A percentile compares a stretch with the other conserved stretches of the same genome.
phyloP scores from a whole-genome alignment of 2,888 invertebrate species.

The Sphecodes monilicornis region DNA sequence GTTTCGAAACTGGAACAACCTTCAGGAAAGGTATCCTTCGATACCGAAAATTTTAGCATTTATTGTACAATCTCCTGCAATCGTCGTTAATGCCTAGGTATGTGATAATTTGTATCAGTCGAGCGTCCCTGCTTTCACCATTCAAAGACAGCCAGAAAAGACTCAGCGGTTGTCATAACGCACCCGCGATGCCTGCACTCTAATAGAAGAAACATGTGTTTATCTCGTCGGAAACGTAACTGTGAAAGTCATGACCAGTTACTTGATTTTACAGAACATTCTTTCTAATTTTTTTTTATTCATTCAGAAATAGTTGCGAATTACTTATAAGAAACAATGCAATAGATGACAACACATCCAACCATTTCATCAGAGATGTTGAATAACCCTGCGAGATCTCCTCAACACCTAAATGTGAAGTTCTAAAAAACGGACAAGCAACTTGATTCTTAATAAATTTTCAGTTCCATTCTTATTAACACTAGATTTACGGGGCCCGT shows the following conservation, averaged over 20 bases:
- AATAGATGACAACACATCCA: neutral
- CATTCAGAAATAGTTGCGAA: neutral
- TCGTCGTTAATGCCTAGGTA: neutral
- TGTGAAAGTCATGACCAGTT: neutral
- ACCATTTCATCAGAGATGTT: neutral
- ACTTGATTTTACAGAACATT: neutral
- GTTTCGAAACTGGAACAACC: conserved; percentile 18
- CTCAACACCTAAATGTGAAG: neutral
- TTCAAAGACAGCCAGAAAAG: conserved; percentile 16
- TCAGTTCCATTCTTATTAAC: neutral
- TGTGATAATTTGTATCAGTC: neutral
- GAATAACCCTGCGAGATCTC: neutral
- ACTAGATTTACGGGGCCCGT: no score
- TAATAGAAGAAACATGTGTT: conserved; percentile 12
- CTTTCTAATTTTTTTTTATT: neutral
- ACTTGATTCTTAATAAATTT: no score
- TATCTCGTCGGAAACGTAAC: conserved; percentile 16
- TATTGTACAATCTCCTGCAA: neutral
- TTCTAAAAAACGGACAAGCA: neutral
- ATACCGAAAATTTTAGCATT: neutral
- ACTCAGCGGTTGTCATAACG: conserved; percentile 13
- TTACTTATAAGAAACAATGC: no score
- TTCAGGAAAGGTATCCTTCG: neutral
- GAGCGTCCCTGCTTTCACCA: conserved; percentile 34
- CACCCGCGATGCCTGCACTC: neutral